Percentiles rank a stretch among this genome's conserved stretches.
phyloP scores from a whole-genome alignment of 2,797 vertebrate genomes.

The Bovichtus variegatus region DNA sequence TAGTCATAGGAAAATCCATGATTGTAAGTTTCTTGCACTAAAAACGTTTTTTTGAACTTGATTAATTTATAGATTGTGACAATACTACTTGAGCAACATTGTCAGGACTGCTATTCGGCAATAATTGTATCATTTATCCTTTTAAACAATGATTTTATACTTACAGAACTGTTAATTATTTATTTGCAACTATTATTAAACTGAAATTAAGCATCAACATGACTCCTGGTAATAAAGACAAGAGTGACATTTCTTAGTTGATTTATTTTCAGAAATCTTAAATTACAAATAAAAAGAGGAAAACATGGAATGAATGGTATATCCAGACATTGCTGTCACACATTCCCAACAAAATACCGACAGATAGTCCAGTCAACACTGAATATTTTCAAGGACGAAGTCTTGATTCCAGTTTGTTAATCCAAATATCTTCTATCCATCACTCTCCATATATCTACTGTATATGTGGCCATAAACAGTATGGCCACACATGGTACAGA shows the following conservation, averaged over 20 bases:
- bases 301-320: conserved; percentile 23
- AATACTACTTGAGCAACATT: background rate
- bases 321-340: conserved; percentile 5
- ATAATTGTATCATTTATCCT: background rate
- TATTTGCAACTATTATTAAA: conserved; percentile 19
- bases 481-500: background rate
- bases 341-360: background rate
- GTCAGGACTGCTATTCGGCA: background rate
- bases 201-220: background rate
- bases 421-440: conserved; percentile 7
- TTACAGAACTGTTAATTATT: conserved; percentile 11
- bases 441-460: background rate
- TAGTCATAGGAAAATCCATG: background rate
- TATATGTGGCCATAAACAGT: background rate
- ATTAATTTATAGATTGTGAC: background rate
- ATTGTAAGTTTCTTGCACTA: background rate
- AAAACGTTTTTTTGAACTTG: background rate
- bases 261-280: conserved; percentile 64
- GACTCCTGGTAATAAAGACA: background rate
- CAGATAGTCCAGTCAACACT: background rate
- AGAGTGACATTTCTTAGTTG: conserved; percentile 5
- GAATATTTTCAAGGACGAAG: background rate
- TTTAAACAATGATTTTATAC: background rate
- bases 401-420: conserved; percentile 15
- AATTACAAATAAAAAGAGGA: conserved; percentile 56